Evolutionary conservation across 2,797 vertebrate genomes (phyloP).

Genomic region (Adrianichthys oophorus): DNA sequence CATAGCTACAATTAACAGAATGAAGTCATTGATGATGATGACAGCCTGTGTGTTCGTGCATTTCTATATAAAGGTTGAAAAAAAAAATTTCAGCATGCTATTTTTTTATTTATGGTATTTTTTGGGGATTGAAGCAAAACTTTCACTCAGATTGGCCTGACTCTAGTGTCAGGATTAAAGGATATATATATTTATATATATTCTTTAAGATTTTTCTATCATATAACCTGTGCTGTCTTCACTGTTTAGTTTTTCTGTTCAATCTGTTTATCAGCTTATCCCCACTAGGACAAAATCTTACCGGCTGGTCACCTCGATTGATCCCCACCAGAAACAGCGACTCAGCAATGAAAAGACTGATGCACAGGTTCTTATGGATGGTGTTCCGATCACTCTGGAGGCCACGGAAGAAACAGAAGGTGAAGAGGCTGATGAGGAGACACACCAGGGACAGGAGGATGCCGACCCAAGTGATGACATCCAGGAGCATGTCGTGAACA

Average conservation of each 20-base stretch:
- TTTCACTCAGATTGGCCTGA: too few species aligned
- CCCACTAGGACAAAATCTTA: conserved; percentile 67
- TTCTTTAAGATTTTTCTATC: background rate
- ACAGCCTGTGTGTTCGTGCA: too few species aligned
- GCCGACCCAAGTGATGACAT: conserved; percentile 98
- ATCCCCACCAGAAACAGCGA: conserved; percentile 96
- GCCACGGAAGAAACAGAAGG: conserved; percentile 98
- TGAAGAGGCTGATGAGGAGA: conserved; percentile 98
- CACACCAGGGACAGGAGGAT: conserved; percentile 97
- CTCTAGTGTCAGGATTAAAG: too few species aligned
- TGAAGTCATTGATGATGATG: too few species aligned
- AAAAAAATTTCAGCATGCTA: too few species aligned
- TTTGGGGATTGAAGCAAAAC: too few species aligned
- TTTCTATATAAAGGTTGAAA: too few species aligned
- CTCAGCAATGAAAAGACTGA: conserved; percentile 96
- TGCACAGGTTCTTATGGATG: conserved; percentile 98
- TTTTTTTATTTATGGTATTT: too few species aligned
- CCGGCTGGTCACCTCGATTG: conserved; percentile 94
- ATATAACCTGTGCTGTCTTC: too few species aligned
- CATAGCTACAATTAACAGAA: too few species aligned
- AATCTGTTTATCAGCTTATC: background rate
- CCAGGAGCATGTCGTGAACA: conserved; percentile 92
- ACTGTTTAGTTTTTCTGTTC: too few species aligned
- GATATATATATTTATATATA: too few species aligned
- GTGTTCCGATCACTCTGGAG: conserved; percentile 98